Conservation (phyloP, 2,888 invertebrate genomes). For the Incurvaria masculella region DNA sequence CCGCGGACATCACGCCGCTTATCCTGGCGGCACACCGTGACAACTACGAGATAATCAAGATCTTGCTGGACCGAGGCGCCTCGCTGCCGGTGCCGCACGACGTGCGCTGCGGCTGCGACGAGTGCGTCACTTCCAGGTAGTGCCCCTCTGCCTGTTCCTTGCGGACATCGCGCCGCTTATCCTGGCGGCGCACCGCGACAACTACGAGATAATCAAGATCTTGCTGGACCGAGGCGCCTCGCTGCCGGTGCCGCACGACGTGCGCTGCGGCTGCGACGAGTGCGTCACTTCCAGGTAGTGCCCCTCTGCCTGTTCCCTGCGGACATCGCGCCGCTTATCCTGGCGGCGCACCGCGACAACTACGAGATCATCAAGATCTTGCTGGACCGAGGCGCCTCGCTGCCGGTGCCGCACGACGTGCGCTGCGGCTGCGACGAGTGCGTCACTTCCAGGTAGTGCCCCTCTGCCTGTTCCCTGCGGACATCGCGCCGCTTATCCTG, state of each 20-base stretch:
- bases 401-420: conserved; percentile 94
- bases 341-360: conserved; percentile 97
- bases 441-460: conserved; percentile 84
- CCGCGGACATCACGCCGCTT: conserved; percentile 95
- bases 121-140: conserved; percentile 91
- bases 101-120: conserved; percentile 92
- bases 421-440: conserved; percentile 96
- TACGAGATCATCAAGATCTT: conserved; percentile 99
- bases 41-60: conserved; percentile 99
- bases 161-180: conserved; percentile 97
- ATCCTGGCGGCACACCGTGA: conserved; percentile 96
- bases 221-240: conserved; percentile 92
- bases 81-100: conserved; percentile 93
- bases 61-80: conserved; percentile 92
- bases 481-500: conserved; percentile 87
- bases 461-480: too few relatives aligned
- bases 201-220: conserved; percentile 98
- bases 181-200: conserved; percentile 95
- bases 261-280: conserved; percentile 93
- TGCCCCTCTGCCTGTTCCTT: too few relatives aligned
- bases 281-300: conserved; percentile 91
- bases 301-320: too few relatives aligned
- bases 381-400: conserved; percentile 88
- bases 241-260: conserved; percentile 93
- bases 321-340: conserved; percentile 94